These are phyloP conservation scores for Pegea sp. DNA, from an alignment of 23 tunicate genomes.

Conservation along the genomic window DNA sequence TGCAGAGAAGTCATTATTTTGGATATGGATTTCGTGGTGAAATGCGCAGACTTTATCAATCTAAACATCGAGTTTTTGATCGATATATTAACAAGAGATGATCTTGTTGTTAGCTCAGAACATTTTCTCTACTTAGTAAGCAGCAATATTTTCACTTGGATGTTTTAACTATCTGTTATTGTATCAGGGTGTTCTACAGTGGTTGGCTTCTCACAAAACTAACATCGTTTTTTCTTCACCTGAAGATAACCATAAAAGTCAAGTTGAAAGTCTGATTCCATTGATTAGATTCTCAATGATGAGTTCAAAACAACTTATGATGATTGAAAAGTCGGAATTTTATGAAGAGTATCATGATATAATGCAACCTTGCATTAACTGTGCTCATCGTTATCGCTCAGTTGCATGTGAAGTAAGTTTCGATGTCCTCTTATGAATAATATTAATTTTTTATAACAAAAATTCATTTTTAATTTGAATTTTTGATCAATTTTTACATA, in stretches of 20 bases:
- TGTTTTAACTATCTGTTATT: neutral
- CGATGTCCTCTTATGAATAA: neutral
- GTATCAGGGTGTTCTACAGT: constrained; percentile 26
- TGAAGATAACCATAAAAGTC: neutral
- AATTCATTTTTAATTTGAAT: no score
- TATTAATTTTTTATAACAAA: neutral
- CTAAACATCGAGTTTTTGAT: constrained; percentile 32
- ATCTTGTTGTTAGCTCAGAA: constrained; percentile 57
- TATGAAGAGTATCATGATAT: constrained; percentile 7
- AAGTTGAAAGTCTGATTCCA: constrained; percentile 17
- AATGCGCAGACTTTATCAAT: constrained; percentile 28
- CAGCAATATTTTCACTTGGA: neutral
- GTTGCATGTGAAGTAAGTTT: constrained; percentile 28
- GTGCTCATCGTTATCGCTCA: constrained; percentile 63
- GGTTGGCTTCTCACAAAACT: constrained; percentile 12
- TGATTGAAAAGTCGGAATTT: constrained; percentile 58
- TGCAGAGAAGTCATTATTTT: constrained; percentile 51
- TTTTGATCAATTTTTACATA: no score
- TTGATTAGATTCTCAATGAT: constrained; percentile 67
- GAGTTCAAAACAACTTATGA: constrained; percentile 53
- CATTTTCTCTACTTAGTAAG: constrained; percentile 15
- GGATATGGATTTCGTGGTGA: constrained; percentile 47
- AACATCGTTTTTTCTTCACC: no score
- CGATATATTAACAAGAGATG: constrained; percentile 26
- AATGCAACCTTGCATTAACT: constrained; percentile 16